Evolutionary conservation across 2,113 vertebrate species (phyloP), one percentile per base, ranked within the genome.

Genomic region (Alouatta palliata): DNA sequence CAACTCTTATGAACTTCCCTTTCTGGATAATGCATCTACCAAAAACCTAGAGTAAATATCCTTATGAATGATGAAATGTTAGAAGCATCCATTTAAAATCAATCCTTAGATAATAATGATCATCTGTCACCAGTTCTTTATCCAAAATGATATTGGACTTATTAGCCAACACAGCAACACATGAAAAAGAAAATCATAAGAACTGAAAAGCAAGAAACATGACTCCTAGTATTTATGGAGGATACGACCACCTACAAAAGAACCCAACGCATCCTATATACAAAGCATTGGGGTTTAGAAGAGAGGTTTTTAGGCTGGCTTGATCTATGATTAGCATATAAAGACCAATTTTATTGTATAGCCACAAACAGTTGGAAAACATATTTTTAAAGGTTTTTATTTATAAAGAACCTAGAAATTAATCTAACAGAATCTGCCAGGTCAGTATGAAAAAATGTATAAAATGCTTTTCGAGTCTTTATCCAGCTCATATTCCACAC

Each of bases 341-440:
- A 81, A 96, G 95, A 49, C 58, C 19, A 77, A 68, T 71, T 95
- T 95, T 54, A 82, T 94, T 92, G 13, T 58, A 13, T 81, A 88
- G 61, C 76, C 91, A 70, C 77, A 89, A 81, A 89, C 19, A 89
- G 7, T 87, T 92, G 49, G 56, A 77, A 94, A 94, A 87, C 6
- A 68, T 43, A 81, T 66, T 94, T 95, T 58, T 27, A 94, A 89
- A 81, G 6, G 35, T 92, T 92, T 94, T 92, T 30, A 93, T 75
- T 90, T 54, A 61, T 86, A 85, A 96, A 96, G 52, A 94, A 81
- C 32, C 58, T 96, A 77, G 71, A 96, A 91, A 79, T 95, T 37
- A 91, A 84, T 81, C 75, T 54, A 91, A 90, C 68, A 94, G 23
- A 32, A 54, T 49, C 90, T 95, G 8, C 30, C 12, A 76, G 32